Base-by-base conservation (phyloP, 2,797 vertebrate genomes). In the Hipposideros larvatus region DNA sequence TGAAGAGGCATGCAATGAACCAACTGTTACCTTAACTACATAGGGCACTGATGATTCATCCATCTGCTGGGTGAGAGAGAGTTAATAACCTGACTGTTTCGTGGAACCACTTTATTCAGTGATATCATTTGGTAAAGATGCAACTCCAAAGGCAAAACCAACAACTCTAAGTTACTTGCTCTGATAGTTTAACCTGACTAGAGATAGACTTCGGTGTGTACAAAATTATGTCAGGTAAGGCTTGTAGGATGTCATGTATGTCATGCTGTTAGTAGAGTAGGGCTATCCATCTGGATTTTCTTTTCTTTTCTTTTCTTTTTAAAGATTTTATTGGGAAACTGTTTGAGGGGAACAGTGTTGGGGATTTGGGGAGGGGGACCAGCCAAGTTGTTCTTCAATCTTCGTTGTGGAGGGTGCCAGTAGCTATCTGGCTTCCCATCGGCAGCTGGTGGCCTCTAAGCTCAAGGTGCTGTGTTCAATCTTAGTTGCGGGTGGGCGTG, bases 91-190 rank as follows among this genome's bases (percentile, higher is more conserved):
- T 37, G 68, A 66, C 34, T 89, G 22, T 71, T 83, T 96, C 46
- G 61, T 85, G 68, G 73, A 57, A 59, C 28, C 34, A 74, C 2
- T 80, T 80, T 53, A 55, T 28, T 88, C 19, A 16, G 1, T 92
- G 73, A 96, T 90, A 70, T 95, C 74, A 84, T 43, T 61, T 88
- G 53, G 77, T 82, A 93, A 94, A 89, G 74, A 86, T 22, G 41
- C 41, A 61, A 70, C 41, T 78, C 11, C 83, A 75, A 55, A 65
- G 63, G n/a, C 55, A 93, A 86, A 91, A 73, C 10, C 22, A 75
- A 34, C 85, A 68, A 11, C 21, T 31, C n/a, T 75, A 65, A 82
- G 13, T 75, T 70, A 48, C 31, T 75, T 68, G 10, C 19, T 28
- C 71, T 88, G 57, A 77, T 53, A 87, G 28, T 51, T 41, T 85